Percentiles rank a stretch among this genome's conserved stretches.
These are phyloP conservation scores for Ecdyonurus torrentis DNA, from an alignment of 2,888 invertebrate genomes.

Conservation along the genomic window DNA sequence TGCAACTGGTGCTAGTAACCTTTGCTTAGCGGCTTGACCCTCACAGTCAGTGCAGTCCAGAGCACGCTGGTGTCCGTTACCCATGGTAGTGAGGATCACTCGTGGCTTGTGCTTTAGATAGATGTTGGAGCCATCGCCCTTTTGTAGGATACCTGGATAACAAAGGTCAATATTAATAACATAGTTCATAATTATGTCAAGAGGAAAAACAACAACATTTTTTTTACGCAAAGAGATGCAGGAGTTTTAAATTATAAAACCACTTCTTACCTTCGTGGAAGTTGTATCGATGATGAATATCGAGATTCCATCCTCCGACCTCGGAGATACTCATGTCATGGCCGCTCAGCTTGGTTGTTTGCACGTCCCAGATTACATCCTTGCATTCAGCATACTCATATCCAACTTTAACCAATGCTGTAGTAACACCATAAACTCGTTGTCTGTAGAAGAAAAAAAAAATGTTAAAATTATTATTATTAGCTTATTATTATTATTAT, in stretches of 20 bases:
- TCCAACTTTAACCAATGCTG: constrained; percentile 87
- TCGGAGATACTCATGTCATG: constrained; percentile 95
- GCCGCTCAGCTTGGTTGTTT: constrained; percentile 86
- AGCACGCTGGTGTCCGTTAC: constrained; percentile 77
- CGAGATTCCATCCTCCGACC: constrained; percentile 94
- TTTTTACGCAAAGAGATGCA: background rate
- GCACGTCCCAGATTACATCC: constrained; percentile 88
- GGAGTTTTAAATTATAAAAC: background rate
- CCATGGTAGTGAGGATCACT: constrained; percentile 79
- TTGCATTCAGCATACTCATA: constrained; percentile 90
- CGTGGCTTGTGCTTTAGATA: constrained; percentile 86
- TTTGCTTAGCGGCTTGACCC: constrained; percentile 60
- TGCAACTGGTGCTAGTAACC: constrained; percentile 82
- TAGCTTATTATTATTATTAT: background rate
- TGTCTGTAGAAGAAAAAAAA: constrained; percentile 34
- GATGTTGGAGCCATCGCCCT: constrained; percentile 92
- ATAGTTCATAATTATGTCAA: background rate
- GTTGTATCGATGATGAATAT: constrained; percentile 95
- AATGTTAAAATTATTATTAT: background rate
- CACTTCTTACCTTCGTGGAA: constrained; percentile 92
- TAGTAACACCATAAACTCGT: constrained; percentile 90
- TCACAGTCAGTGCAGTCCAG: constrained; percentile 69
- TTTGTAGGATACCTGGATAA: constrained; percentile 71
- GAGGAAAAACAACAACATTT: background rate
- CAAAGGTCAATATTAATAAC: constrained; percentile 12